Percentiles rank a stretch among this genome's conserved stretches.
phyloP scores from a whole-genome alignment of 2,113 vertebrate genomes.

The Psettodes erumei region DNA sequence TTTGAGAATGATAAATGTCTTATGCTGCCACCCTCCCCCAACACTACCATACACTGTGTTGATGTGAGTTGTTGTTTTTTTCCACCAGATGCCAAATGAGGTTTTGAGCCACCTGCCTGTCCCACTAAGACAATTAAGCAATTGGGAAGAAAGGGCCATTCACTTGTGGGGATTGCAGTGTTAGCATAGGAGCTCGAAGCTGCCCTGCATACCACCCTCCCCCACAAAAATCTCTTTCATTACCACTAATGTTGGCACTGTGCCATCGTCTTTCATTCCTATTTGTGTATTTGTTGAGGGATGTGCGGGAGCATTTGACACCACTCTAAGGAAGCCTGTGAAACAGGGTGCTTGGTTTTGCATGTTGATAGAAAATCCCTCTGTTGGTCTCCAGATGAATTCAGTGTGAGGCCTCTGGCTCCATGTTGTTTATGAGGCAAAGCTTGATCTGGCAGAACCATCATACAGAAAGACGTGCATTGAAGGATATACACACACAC shows the following conservation, averaged over 20 bases:
- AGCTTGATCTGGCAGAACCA: conserved; percentile 35
- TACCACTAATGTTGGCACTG: conserved; percentile 45
- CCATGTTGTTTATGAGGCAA: conserved; percentile 47
- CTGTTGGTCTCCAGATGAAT: conserved; percentile 24
- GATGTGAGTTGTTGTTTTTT: conserved; percentile 33
- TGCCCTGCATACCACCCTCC: conserved; percentile 22
- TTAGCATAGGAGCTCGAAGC: conserved; percentile 44
- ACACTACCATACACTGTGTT: conserved; percentile 44
- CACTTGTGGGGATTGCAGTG: conserved; percentile 42
- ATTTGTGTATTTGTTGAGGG: conserved; percentile 70
- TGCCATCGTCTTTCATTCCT: conserved; percentile 54
- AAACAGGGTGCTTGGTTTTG: conserved; percentile 49
- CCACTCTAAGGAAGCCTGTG: conserved; percentile 55
- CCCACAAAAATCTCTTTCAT: conserved; percentile 57
- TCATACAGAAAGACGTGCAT: conserved; percentile 23
- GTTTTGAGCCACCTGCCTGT: conserved; percentile 75
- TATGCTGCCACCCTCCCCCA: conserved; percentile 49
- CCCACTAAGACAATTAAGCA: conserved; percentile 73
- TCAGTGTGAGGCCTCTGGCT: conserved; percentile 31
- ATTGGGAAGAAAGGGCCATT: conserved; percentile 72
- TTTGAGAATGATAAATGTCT: conserved; percentile 39
- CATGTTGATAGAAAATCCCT: conserved; percentile 44
- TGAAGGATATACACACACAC: conserved; percentile 10
- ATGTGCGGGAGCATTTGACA: conserved; percentile 56
- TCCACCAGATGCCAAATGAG: conserved; percentile 64